Percentiles rank a stretch among this genome's conserved stretches.
These are phyloP conservation scores for Callopanchax toddi DNA, from an alignment of 2,113 vertebrate genomes.

Conservation along the genomic window DNA sequence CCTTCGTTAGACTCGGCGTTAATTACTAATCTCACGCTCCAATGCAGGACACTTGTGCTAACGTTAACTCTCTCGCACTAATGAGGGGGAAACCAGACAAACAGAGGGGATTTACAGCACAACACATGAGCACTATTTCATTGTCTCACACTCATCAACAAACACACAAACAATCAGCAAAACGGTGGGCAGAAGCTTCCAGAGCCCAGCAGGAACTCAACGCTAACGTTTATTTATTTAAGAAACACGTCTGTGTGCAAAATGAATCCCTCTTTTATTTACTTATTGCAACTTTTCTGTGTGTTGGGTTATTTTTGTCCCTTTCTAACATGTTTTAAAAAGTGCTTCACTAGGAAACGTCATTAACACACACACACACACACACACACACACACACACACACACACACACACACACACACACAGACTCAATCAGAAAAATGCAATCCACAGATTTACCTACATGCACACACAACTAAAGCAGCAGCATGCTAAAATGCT, in stretches of 20 bases:
- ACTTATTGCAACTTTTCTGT: not conserved
- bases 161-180: constrained; percentile 28
- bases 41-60: constrained; percentile 78
- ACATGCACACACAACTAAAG: constrained; percentile 19
- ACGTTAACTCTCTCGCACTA: constrained; percentile 79
- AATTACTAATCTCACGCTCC: constrained; percentile 85
- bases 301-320: not conserved
- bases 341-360: not conserved
- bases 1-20: constrained; percentile 82
- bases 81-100: constrained; percentile 82
- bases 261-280: not conserved
- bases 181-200: not conserved
- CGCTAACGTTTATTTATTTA: not conserved
- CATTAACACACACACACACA: not conserved
- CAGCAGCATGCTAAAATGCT: constrained; percentile 56
- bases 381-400: too few species aligned
- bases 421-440: constrained; percentile 19
- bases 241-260: not conserved
- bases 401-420: not conserved
- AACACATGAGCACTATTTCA: constrained; percentile 52
- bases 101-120: constrained; percentile 79
- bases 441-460: constrained; percentile 7
- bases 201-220: not conserved
- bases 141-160: constrained; percentile 50
- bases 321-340: not conserved